phyloP scores from a whole-genome alignment of 2,888 invertebrate species.

The Serripes groenlandicus region DNA sequence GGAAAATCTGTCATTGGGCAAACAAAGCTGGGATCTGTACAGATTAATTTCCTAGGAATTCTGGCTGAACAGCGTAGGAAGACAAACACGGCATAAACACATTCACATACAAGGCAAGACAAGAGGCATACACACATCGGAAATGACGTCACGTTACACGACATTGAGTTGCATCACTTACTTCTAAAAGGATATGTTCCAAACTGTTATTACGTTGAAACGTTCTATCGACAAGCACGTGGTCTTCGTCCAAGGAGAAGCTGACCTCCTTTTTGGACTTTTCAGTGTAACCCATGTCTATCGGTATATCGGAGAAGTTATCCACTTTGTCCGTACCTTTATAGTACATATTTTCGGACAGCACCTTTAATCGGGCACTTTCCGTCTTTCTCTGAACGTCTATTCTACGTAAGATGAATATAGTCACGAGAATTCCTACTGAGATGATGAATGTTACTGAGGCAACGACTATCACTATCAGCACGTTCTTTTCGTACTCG shows the following conservation, averaged over 20 bases:
- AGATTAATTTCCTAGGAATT: no score
- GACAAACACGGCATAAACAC: no score
- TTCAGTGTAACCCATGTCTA: constrained; percentile 58
- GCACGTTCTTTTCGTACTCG: constrained; percentile 59
- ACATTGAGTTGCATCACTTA: constrained; percentile 33
- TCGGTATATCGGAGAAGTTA: constrained; percentile 64
- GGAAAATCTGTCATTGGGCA: no score
- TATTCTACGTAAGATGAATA: constrained; percentile 68
- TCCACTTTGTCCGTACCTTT: constrained; percentile 65
- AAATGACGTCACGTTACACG: background rate
- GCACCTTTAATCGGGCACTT: constrained; percentile 52
- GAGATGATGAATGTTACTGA: constrained; percentile 68
- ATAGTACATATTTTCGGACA: constrained; percentile 63
- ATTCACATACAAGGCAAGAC: no score
- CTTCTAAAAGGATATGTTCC: constrained; percentile 58
- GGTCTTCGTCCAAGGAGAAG: constrained; percentile 66
- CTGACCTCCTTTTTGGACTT: constrained; percentile 73
- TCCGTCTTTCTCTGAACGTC: constrained; percentile 53
- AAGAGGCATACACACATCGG: no score
- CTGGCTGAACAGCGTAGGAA: no score
- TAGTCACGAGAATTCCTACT: constrained; percentile 68
- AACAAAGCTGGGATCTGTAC: no score
- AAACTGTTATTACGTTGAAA: constrained; percentile 56
- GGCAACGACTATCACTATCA: constrained; percentile 67
- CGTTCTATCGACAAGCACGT: constrained; percentile 14